These are phyloP conservation scores for Denticeps clupeoides DNA, from an alignment of 2,797 vertebrate genomes.

Conservation along the genomic window DNA sequence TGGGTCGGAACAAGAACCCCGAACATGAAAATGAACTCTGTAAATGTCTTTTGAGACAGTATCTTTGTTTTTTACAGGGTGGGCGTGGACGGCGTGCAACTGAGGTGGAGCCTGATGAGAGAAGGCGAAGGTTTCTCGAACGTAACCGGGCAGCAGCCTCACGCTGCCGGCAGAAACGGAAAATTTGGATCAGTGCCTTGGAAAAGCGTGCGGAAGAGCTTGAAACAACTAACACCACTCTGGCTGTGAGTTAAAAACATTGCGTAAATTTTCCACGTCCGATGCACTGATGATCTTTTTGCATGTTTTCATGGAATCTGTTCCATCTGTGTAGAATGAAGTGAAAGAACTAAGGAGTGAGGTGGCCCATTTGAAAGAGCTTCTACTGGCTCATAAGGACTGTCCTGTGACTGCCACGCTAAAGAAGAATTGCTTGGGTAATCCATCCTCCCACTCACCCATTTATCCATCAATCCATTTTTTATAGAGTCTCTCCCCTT, in stretches of 20 bases:
- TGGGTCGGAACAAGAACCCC: no score
- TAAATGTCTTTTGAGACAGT: no score
- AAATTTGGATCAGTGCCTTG: constrained; percentile 85
- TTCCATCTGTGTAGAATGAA: constrained; percentile 88
- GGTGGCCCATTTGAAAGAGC: constrained; percentile 89
- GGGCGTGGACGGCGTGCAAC: constrained; percentile 73
- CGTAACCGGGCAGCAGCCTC: constrained; percentile 85
- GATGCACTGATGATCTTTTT: no score
- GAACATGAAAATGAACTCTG: no score
- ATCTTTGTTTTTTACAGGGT: no score
- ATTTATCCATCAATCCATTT: not conserved
- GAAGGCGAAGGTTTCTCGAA: constrained; percentile 85
- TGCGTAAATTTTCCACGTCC: no score
- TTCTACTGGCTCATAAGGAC: constrained; percentile 92
- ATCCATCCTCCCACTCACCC: no score
- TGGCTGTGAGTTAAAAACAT: constrained; percentile 66
- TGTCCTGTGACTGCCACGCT: constrained; percentile 92
- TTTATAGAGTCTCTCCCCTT: no score
- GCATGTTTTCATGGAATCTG: no score
- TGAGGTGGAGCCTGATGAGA: constrained; percentile 87
- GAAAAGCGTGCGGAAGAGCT: constrained; percentile 96
- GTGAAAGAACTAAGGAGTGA: constrained; percentile 83
- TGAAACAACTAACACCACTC: constrained; percentile 78
- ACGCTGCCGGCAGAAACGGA: constrained; percentile 87
- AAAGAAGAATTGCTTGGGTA: constrained; percentile 90